Percentiles rank a stretch among this genome's conserved stretches.
Conservation (phyloP, 1,140 invertebrate genomes). For the Apis cerana region DNA sequence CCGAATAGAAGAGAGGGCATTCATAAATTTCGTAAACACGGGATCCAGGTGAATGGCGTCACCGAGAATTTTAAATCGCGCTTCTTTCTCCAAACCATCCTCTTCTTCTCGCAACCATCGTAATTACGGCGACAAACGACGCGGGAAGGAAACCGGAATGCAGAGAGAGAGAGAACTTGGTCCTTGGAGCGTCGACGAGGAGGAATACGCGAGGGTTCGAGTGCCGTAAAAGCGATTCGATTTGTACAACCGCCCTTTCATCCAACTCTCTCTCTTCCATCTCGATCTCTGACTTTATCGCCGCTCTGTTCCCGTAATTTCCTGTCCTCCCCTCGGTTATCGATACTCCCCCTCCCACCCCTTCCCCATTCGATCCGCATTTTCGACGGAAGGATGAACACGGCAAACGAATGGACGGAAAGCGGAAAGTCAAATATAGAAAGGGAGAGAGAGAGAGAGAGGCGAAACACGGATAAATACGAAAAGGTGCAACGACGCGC, state of each 20-base stretch:
- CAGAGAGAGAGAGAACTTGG: no score
- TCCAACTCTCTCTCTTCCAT: constrained; percentile 3
- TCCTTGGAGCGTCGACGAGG: no score
- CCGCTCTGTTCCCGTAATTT: constrained; percentile 38
- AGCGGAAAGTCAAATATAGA: not conserved
- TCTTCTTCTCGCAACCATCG: not conserved
- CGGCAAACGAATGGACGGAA: not conserved
- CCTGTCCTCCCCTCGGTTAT: not conserved
- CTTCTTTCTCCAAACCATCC: no score
- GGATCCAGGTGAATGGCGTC: constrained; percentile 36
- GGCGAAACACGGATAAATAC: not conserved
- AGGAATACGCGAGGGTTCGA: constrained; percentile 10
- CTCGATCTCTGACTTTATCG: not conserved
- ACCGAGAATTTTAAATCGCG: constrained; percentile 1
- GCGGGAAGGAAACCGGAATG: no score
- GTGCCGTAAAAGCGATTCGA: constrained; percentile 55
- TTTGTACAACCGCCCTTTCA: constrained; percentile 50
- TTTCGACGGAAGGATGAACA: not conserved
- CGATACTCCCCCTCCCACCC: no score
- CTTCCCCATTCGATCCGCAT: no score
- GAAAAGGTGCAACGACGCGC: not conserved
- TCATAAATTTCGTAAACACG: constrained; percentile 62
- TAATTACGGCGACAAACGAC: no score
- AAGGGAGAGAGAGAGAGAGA: not conserved
- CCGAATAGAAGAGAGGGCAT: constrained; percentile 50